phyloP scores from a whole-genome alignment of 64 coral and sea anemone species.

The Pachyseris speciosa region DNA sequence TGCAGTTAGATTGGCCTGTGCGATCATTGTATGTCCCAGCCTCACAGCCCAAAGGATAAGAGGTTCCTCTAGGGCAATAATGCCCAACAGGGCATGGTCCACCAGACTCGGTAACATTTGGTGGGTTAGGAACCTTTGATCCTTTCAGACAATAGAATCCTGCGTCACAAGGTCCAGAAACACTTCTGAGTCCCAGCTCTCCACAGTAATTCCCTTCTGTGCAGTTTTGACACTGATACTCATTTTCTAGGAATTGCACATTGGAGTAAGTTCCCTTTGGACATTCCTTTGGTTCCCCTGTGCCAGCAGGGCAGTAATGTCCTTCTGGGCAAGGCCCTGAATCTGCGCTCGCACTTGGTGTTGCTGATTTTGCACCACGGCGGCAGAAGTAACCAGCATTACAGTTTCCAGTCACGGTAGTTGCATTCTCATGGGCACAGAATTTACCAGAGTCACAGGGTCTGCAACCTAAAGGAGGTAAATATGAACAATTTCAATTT shows the following conservation, averaged over 20 bases:
- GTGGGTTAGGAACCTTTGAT: conserved; percentile 87
- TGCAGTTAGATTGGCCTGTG: conserved; percentile 87
- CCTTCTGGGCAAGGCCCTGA: conserved; percentile 93
- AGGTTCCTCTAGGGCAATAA: conserved; percentile 84
- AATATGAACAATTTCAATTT: background rate
- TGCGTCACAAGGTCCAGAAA: conserved; percentile 87
- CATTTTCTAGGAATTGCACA: conserved; percentile 64
- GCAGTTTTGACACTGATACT: conserved; percentile 80
- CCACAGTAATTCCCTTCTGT: conserved; percentile 93
- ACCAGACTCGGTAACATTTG: conserved; percentile 70
- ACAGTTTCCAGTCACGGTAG: conserved; percentile 71
- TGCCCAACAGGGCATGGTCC: conserved; percentile 93
- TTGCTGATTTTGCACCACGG: conserved; percentile 76
- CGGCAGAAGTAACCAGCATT: conserved; percentile 88
- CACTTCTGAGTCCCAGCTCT: conserved; percentile 74
- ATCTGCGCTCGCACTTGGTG: conserved; percentile 76
- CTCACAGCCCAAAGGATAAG: conserved; percentile 76
- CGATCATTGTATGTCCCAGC: conserved; percentile 93
- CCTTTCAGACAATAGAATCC: conserved; percentile 94
- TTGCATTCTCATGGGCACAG: conserved; percentile 96
- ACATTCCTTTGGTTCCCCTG: conserved; percentile 85
- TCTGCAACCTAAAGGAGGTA: conserved; percentile 71
- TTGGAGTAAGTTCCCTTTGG: conserved; percentile 95
- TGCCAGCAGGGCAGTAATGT: conserved; percentile 82
- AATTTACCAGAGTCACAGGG: conserved; percentile 90